Evolutionary conservation across 2,113 vertebrate genomes (phyloP).

Genomic region (Fulica atra): DNA sequence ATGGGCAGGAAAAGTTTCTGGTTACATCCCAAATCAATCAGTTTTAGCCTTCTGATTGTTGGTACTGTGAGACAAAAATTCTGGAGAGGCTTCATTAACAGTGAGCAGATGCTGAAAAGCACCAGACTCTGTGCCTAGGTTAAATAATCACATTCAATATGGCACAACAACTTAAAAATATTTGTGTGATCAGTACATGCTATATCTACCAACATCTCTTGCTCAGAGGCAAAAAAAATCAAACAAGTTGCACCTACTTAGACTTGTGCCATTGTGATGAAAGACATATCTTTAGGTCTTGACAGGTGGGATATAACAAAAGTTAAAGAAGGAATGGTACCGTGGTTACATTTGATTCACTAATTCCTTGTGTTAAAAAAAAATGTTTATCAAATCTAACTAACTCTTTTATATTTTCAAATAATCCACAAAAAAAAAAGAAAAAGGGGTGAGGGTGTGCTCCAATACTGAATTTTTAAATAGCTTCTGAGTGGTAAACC

Average conservation of each 20-base stretch:
- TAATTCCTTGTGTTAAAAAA: not conserved
- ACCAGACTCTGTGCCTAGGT: fast-evolving
- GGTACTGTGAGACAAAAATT: not conserved
- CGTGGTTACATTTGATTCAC: not conserved
- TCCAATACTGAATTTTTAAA: not conserved
- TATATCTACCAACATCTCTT: not conserved
- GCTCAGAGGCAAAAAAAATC: not conserved
- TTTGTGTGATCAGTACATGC: fast-evolving
- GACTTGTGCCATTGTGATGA: not conserved
- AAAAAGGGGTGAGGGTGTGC: too few species aligned
- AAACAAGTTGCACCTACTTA: not conserved
- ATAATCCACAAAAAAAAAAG: not conserved
- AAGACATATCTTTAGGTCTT: not conserved
- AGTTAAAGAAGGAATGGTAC: not conserved
- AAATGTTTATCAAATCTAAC: not conserved
- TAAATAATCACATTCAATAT: not conserved
- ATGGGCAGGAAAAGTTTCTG: not conserved
- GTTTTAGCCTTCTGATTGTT: not conserved
- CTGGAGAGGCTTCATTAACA: not conserved
- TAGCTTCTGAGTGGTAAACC: not conserved
- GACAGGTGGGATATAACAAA: not conserved
- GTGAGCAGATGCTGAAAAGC: not conserved
- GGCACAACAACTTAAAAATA: not conserved
- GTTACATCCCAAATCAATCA: not conserved
- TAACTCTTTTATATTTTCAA: not conserved